A percentile compares a stretch with the other conserved stretches of the same genome.
Conservation (phyloP, 2,888 invertebrate genomes). For the Drosophila flavopinicola region DNA sequence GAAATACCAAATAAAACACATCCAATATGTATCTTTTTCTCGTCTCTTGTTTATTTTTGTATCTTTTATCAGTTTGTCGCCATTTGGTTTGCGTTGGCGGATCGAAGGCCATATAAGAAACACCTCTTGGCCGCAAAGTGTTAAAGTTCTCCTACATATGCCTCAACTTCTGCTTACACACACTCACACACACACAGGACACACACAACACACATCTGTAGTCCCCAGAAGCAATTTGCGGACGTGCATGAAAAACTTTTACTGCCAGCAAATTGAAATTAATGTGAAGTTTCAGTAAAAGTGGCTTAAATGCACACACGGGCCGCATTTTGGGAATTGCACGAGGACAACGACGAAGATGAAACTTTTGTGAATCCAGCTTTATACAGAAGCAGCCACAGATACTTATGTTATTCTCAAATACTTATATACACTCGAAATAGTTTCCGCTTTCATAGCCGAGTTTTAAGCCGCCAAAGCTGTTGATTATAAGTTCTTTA, state of each 20-base stretch:
- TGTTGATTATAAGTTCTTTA: constrained; percentile 72
- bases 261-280: constrained; percentile 82
- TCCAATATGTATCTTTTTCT: too few species aligned
- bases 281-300: constrained; percentile 81
- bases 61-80: constrained; percentile 13
- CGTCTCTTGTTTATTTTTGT: background rate
- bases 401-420: constrained; percentile 72
- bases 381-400: constrained; percentile 33
- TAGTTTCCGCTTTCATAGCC: constrained; percentile 67
- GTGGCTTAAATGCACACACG: constrained; percentile 82
- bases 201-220: constrained; percentile 19
- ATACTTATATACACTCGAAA: constrained; percentile 61
- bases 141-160: constrained; percentile 64
- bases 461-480: constrained; percentile 76
- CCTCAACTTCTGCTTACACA: constrained; percentile 32
- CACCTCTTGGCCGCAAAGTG: constrained; percentile 74
- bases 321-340: constrained; percentile 82
- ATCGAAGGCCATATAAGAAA: constrained; percentile 20
- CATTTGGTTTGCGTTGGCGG: background rate
- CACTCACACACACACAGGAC: constrained; percentile 9
- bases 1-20: too few species aligned
- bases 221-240: constrained; percentile 79
- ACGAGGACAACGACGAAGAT: constrained; percentile 36
- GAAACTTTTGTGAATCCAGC: constrained; percentile 47
- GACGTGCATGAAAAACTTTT: constrained; percentile 81